phyloP scores from a whole-genome alignment of 2,888 invertebrate species.

The Gisinianus flammeolus region DNA sequence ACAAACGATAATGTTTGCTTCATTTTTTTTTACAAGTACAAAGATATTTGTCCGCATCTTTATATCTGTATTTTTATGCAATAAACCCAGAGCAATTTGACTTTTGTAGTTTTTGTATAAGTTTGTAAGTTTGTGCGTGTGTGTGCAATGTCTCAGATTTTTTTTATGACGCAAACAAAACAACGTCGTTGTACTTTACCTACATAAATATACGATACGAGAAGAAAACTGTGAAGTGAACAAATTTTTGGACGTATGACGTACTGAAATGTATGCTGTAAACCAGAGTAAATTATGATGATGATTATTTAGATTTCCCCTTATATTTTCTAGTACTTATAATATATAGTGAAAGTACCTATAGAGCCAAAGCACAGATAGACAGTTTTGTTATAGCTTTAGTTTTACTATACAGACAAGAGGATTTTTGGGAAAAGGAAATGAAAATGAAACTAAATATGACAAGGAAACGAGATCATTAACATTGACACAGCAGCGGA shows the following conservation, averaged over 20 bases:
- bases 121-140: neutral
- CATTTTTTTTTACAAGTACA: too few species aligned
- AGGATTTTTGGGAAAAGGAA: neutral
- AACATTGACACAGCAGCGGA: neutral
- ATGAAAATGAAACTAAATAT: neutral
- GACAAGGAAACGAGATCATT: neutral
- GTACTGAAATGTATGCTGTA: neutral
- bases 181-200: neutral
- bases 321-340: neutral
- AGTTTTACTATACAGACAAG: neutral
- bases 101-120: neutral
- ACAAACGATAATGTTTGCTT: too few species aligned
- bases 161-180: neutral
- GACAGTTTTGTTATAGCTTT: neutral
- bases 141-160: neutral
- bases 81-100: neutral
- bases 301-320: neutral
- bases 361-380: neutral
- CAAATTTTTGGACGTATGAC: neutral
- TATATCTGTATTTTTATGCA: neutral
- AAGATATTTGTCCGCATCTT: too few species aligned
- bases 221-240: neutral
- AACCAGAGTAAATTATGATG: neutral
- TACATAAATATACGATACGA: neutral
- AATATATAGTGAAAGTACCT: neutral